Evolutionary conservation across 2,888 invertebrate genomes (phyloP), one percentile per base, ranked within the genome.

Genomic region (Eupithecia pulchellata): DNA sequence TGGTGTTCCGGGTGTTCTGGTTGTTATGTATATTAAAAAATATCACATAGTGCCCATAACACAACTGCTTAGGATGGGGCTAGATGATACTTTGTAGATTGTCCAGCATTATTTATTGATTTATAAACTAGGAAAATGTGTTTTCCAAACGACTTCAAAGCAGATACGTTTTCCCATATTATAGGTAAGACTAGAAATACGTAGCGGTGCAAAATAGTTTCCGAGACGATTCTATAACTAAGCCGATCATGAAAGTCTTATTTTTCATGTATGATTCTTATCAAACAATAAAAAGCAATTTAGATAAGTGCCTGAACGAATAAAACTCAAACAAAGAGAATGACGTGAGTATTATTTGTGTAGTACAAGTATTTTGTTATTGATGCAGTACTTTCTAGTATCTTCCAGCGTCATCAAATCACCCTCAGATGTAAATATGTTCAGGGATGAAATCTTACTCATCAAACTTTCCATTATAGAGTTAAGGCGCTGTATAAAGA

Each of bases 231-330:
- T 29, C 27, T 29, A 30, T 25, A 5, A 64, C 25, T 39, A 29
- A n/a, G 57, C 58, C 27, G 36, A 58, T 58, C 57, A 57, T 57
- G 4, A 25, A 25, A 20, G 29, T 29, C 14, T 27, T 55, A 20
- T 58, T 58, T 39, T 66, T 39, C 25, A 39, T 58, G 52, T 32
- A 14, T 65, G 58, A 60, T 32, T 67, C 52, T 64, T 52, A 64
- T 61, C 68, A 68, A 68, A 68, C 61, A 55, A 14, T 52, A 68
- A 71, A 69, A 9, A 69, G 64, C 20, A 57, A 64, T 67, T 25
- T 52, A 52, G 52, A 67, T 36, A 47, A 66, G 47, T 47, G 42
- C 9, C n/a, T 25, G 64, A 64, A 29, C 30, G 30, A 42, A 64
- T 34, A 14, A 39, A 60, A 71, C 58, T 42, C 55, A 65, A 68